phyloP scores from a whole-genome alignment of 1,140 invertebrate genomes.

The Hylaeus anthracinus region DNA sequence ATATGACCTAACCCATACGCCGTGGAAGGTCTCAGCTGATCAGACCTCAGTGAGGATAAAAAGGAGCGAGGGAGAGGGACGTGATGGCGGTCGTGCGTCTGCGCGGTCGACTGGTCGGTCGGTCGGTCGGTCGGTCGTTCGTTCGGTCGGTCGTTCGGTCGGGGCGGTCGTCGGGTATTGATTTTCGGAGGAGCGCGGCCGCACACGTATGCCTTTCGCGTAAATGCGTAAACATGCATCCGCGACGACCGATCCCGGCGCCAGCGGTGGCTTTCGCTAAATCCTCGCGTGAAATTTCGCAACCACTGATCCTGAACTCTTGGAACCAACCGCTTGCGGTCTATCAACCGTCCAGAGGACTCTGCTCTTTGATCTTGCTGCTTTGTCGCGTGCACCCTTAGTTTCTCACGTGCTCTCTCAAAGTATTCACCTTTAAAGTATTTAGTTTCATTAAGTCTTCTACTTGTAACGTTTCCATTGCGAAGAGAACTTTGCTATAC shows the following conservation, averaged over 20 bases:
- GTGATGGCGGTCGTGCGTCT: constrained; percentile 37
- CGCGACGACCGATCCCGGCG: constrained; percentile 20
- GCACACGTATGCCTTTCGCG: constrained; percentile 7
- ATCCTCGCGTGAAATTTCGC: constrained; percentile 50
- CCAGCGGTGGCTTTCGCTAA: constrained; percentile 9
- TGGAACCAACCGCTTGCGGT: neutral
- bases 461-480: too few relatives aligned
- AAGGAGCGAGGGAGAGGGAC: neutral
- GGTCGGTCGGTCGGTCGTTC: constrained; percentile 37
- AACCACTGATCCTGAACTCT: constrained; percentile 4
- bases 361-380: neutral
- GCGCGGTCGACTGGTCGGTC: constrained; percentile 50
- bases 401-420: too few relatives aligned
- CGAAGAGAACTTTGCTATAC: too few relatives aligned
- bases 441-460: too few relatives aligned
- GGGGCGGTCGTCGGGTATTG: constrained; percentile 55
- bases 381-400: too few relatives aligned
- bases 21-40: constrained; percentile 38
- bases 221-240: constrained; percentile 16
- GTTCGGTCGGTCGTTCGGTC: constrained; percentile 54
- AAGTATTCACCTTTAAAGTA: too few relatives aligned
- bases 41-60: neutral
- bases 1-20: neutral
- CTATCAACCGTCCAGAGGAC: neutral
- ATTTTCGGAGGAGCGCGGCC: constrained; percentile 47